Conservation (phyloP, 2,113 vertebrate genomes). For the Montifringilla adamsi region DNA sequence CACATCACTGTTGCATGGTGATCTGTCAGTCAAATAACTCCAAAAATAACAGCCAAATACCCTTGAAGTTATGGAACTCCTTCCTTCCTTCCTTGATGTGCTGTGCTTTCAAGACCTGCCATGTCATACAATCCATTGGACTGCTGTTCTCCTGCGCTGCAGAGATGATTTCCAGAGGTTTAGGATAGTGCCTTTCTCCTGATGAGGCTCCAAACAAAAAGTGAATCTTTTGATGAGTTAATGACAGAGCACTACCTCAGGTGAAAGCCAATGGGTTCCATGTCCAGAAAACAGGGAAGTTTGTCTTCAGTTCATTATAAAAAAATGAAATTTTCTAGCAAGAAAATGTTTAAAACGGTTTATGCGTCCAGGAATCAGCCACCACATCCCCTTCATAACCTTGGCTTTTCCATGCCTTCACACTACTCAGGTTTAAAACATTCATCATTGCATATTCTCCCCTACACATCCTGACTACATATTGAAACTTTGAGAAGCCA, state of each 20-base stretch:
- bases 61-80: background rate
- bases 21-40: slow-evolving; percentile 17
- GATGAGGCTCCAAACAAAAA: background rate
- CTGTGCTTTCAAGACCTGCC: slow-evolving; percentile 23
- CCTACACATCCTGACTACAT: background rate
- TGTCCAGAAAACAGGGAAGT: background rate
- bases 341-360: background rate
- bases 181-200: background rate
- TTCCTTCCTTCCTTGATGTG: background rate
- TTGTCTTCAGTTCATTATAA: background rate
- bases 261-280: background rate
- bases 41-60: slow-evolving; percentile 47
- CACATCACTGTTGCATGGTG: background rate
- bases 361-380: background rate
- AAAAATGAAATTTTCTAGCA: background rate
- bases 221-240: background rate
- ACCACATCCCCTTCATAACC: background rate
- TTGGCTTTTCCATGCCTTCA: background rate
- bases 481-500: background rate
- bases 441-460: background rate
- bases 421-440: background rate
- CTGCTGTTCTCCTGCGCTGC: background rate
- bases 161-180: background rate
- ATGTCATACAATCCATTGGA: background rate
- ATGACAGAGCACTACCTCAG: background rate